Evolutionary conservation across 2,113 vertebrate genomes (phyloP).

Genomic region (Sapajus apella): DNA sequence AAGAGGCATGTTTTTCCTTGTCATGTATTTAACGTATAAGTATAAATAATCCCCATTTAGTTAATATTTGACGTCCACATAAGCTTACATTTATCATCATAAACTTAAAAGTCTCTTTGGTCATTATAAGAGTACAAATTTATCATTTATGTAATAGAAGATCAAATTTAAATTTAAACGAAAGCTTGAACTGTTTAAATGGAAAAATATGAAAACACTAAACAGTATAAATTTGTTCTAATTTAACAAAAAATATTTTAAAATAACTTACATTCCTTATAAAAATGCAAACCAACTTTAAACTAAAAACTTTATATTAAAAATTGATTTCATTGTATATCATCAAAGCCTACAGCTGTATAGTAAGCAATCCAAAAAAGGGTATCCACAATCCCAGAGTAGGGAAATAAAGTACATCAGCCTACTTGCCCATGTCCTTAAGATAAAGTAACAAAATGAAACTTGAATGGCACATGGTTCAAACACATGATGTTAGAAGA

Average conservation of each 20-base stretch:
- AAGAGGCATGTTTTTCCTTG: not conserved
- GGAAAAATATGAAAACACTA: not conserved
- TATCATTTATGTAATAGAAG: constrained; percentile 11
- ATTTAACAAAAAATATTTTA: not conserved
- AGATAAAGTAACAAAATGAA: not conserved
- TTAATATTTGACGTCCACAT: not conserved
- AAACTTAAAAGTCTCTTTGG: not conserved
- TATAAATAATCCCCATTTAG: not conserved
- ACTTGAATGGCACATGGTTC: not conserved
- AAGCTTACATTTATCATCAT: not conserved
- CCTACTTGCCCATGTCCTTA: not conserved
- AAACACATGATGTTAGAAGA: not conserved
- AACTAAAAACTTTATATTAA: not conserved
- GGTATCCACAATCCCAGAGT: not conserved
- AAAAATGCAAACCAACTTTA: not conserved
- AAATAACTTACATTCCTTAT: not conserved
- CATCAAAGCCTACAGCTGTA: not conserved
- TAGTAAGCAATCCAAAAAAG: not conserved
- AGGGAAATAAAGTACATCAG: not conserved
- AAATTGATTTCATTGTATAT: not conserved
- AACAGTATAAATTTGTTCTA: not conserved
- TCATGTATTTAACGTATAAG: not conserved
- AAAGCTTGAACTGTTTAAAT: not conserved
- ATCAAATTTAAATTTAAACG: constrained; percentile 28
- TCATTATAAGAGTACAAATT: not conserved